phyloP scores from a whole-genome alignment of 2,113 vertebrate species.

The Aldabrachelys gigantea region DNA sequence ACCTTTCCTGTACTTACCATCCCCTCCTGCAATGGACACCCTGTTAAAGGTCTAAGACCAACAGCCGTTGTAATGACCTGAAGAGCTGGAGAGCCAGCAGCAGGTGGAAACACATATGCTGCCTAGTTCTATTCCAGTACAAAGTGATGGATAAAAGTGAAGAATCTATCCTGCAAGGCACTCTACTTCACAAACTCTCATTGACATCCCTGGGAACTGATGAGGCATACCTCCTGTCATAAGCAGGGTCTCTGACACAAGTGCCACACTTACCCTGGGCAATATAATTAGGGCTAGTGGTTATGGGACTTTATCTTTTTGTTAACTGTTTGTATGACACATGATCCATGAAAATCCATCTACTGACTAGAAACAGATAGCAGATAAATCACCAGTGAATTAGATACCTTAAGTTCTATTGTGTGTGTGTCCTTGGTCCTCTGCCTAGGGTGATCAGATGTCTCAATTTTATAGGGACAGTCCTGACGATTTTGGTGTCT shows the following conservation, averaged over 20 bases:
- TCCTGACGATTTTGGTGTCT: too few relatives aligned
- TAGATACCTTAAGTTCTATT: not conserved
- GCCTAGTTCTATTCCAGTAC: fast-evolving
- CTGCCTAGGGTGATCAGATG: not conserved
- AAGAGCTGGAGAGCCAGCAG: not conserved
- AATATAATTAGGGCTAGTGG: not conserved
- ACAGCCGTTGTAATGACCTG: not conserved
- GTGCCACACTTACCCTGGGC: not conserved
- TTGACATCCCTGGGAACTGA: not conserved
- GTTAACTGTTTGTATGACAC: not conserved
- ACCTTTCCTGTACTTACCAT: not conserved
- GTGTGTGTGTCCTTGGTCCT: not conserved
- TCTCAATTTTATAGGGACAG: too few relatives aligned
- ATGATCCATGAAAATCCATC: not conserved
- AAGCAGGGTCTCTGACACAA: not conserved
- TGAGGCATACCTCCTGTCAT: not conserved
- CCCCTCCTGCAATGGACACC: not conserved
- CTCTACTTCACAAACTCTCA: not conserved
- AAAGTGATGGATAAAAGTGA: not conserved
- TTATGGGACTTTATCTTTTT: not conserved
- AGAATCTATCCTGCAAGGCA: not conserved
- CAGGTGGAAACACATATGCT: not conserved
- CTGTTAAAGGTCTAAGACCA: not conserved
- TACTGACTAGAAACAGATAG: not conserved
- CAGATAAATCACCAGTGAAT: not conserved